A percentile compares a stretch with the other conserved stretches of the same genome.
These are phyloP conservation scores for Melanotaenia parkinsoni DNA, from an alignment of 2,797 vertebrate species.

Conservation along the genomic window DNA sequence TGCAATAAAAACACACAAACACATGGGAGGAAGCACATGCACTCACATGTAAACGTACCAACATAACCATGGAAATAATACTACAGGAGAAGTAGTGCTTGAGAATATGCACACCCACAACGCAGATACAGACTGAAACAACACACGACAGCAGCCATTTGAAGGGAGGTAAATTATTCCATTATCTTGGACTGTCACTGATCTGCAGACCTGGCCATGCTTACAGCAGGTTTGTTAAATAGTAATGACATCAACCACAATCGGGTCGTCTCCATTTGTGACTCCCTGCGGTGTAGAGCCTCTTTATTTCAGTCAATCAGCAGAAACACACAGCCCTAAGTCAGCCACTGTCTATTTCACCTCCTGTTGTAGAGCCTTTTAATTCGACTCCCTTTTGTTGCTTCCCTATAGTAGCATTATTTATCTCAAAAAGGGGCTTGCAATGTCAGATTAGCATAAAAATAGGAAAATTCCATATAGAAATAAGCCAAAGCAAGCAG, in stretches of 20 bases:
- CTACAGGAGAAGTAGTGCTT: conserved; percentile 27
- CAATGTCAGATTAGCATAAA: conserved; percentile 8
- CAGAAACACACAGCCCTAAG: conserved; percentile 31
- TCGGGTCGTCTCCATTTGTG: conserved; percentile 60
- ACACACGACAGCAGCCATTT: conserved; percentile 44
- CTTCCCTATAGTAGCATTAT: background rate
- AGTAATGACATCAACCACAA: conserved; percentile 56
- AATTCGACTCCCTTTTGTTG: background rate
- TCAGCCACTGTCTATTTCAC: conserved; percentile 2
- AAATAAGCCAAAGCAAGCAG: conserved; percentile 13
- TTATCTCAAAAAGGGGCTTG: conserved; percentile 1
- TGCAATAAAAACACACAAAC: conserved; percentile 8
- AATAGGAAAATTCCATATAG: conserved; percentile 19
- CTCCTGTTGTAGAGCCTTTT: conserved; percentile 9
- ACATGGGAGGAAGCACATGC: conserved; percentile 25
- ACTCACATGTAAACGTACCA: conserved; percentile 14
- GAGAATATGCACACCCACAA: conserved; percentile 61
- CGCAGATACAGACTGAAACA: conserved; percentile 23
- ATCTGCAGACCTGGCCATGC: conserved; percentile 47
- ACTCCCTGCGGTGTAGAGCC: conserved; percentile 18
- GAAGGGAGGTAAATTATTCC: conserved; percentile 65
- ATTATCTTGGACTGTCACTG: conserved; percentile 63
- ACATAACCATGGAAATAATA: conserved; percentile 41
- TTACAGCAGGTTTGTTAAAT: conserved; percentile 66
- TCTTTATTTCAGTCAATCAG: conserved; percentile 55